Conservation (phyloP, 1,140 invertebrate species). For the Gonatopus flavifemur region DNA sequence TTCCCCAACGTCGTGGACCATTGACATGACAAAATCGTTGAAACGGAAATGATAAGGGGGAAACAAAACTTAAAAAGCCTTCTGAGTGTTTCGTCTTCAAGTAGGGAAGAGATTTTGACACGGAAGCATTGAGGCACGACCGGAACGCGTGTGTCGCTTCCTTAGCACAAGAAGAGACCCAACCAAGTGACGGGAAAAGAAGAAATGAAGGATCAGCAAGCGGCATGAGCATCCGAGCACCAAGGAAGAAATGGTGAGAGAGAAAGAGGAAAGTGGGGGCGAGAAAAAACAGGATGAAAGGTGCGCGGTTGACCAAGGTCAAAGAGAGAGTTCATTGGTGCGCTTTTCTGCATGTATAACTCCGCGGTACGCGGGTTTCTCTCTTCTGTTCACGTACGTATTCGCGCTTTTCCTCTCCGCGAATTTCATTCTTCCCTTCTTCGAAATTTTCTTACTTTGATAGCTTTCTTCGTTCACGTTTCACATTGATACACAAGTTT, state of each 20-base stretch:
- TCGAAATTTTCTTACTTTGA: slow-evolving; percentile 21
- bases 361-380: slow-evolving; percentile 46
- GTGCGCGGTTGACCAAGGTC: slow-evolving; percentile 48
- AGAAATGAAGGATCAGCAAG: slow-evolving; percentile 7
- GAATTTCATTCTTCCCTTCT: slow-evolving; percentile 11
- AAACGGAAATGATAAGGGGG: too few species aligned
- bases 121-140: not conserved
- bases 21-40: too few species aligned
- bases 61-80: too few species aligned
- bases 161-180: not conserved
- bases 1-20: too few species aligned
- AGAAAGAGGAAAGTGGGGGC: slow-evolving; percentile 14
- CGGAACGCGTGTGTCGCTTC: not conserved
- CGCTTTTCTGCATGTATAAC: slow-evolving; percentile 35
- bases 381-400: slow-evolving; percentile 26
- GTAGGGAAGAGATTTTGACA: too few species aligned
- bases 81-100: too few species aligned
- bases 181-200: slow-evolving; percentile 16
- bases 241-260: slow-evolving; percentile 15
- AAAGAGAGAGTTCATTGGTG: slow-evolving; percentile 52
- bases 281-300: slow-evolving; percentile 29
- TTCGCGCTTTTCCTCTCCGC: slow-evolving; percentile 4
- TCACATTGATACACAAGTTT: too few species aligned
- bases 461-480: too few species aligned
- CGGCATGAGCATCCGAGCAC: slow-evolving; percentile 21